These are phyloP conservation scores for Crotophaga sulcirostris DNA, from an alignment of 2,113 vertebrate species.

Conservation along the genomic window DNA sequence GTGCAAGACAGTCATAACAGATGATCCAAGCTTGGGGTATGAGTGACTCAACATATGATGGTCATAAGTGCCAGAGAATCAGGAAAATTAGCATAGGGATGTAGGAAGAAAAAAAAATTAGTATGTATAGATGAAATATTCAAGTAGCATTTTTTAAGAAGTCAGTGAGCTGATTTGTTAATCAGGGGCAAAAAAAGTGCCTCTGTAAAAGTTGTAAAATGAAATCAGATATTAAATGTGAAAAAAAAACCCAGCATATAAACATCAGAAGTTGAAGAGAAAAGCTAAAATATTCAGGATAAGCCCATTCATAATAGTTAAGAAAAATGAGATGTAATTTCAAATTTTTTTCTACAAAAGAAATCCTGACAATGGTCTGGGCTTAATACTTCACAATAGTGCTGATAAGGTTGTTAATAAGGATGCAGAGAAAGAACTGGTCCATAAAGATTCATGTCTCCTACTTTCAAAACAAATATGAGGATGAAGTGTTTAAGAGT, in stretches of 20 bases:
- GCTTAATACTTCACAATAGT: not conserved
- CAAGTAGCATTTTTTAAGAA: not conserved
- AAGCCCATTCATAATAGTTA: not conserved
- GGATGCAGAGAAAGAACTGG: not conserved
- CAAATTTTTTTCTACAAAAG: not conserved
- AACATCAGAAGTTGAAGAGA: not conserved
- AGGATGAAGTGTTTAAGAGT: not conserved
- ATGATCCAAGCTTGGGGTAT: not conserved
- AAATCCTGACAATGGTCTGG: not conserved
- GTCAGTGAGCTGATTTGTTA: not conserved
- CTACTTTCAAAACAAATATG: not conserved
- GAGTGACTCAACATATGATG: not conserved
- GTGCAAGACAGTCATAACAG: accelerated
- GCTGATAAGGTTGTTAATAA: not conserved
- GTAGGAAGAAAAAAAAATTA: not conserved
- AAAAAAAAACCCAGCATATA: not conserved
- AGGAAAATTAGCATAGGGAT: not conserved
- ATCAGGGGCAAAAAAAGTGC: not conserved
- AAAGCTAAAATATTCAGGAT: not conserved
- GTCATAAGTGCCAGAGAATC: not conserved
- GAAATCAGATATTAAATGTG: not conserved
- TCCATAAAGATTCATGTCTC: not conserved
- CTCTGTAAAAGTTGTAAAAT: not conserved
- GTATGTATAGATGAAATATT: not conserved
- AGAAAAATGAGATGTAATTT: not conserved